Evolutionary conservation across 2,113 vertebrate genomes (phyloP).

Genomic region (Dunckerocampus dactyliophorus): DNA sequence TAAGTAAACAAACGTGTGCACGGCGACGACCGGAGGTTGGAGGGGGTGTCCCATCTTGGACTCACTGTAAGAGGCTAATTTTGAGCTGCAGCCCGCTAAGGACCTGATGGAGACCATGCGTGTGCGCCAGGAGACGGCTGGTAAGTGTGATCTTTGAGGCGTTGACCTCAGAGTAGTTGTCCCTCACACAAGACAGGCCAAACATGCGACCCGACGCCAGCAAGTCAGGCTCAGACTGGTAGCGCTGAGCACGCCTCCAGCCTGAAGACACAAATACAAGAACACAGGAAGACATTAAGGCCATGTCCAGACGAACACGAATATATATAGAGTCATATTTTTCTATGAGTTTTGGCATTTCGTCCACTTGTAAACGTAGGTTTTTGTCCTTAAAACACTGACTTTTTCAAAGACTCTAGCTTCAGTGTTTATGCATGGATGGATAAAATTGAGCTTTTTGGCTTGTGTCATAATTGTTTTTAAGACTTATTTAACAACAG

Average conservation of each 20-base stretch:
- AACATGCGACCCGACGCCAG: slow-evolving; percentile 90
- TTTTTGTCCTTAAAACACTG: too few species aligned
- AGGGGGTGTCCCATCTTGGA: not conserved
- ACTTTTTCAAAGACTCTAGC: too few species aligned
- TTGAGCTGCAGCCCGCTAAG: slow-evolving; percentile 91
- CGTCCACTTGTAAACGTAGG: too few species aligned
- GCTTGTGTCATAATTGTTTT: too few species aligned
- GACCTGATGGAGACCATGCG: slow-evolving; percentile 83
- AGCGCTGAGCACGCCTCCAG: slow-evolving; percentile 83
- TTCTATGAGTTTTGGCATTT: too few species aligned
- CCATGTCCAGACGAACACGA: too few species aligned
- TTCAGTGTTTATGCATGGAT: too few species aligned
- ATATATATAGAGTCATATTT: too few species aligned
- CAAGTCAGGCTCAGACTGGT: slow-evolving; percentile 90
- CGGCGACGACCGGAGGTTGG: not conserved
- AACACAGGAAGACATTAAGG: too few species aligned
- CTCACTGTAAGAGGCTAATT: slow-evolving; percentile 93
- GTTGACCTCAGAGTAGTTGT: slow-evolving; percentile 93
- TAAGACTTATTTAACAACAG: too few species aligned
- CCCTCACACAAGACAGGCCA: slow-evolving; percentile 87
- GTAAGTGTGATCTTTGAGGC: slow-evolving; percentile 89
- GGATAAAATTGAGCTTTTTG: too few species aligned
- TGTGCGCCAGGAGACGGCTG: slow-evolving; percentile 86
- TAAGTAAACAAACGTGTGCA: not conserved
- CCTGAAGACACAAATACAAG: slow-evolving; percentile 57